These are phyloP conservation scores for Acrossocheilus fasciatus DNA, from an alignment of 2,797 vertebrate species.

Conservation along the genomic window DNA sequence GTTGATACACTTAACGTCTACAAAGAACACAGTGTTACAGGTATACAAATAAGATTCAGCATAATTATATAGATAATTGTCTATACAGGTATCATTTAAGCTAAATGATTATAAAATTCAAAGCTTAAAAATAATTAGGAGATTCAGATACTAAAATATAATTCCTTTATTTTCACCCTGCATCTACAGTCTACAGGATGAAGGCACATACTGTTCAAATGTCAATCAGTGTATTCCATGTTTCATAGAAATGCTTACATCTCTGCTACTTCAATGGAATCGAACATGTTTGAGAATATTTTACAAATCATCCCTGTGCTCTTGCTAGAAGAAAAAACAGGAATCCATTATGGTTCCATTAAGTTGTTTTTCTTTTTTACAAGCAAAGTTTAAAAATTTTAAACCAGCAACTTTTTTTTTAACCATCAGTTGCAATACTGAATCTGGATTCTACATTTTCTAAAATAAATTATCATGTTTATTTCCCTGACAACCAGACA, in stretches of 20 bases:
- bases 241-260: conserved; percentile 53
- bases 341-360: conserved; percentile 5
- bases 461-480: conserved; percentile 76
- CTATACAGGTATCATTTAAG: not conserved
- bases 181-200: conserved; percentile 72
- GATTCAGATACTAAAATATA: conserved; percentile 73
- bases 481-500: conserved; percentile 65
- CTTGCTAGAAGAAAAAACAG: conserved; percentile 28
- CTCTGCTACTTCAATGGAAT: conserved; percentile 25
- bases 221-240: conserved; percentile 51
- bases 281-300: conserved; percentile 15
- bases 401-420: conserved; percentile 22
- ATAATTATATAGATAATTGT: not conserved
- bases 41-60: not conserved
- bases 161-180: conserved; percentile 77
- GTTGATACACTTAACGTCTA: not conserved
- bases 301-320: conserved; percentile 29
- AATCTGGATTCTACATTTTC: conserved; percentile 63
- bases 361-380: conserved; percentile 26
- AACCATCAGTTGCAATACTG: conserved; percentile 70
- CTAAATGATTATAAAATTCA: not conserved
- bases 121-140: conserved; percentile 22
- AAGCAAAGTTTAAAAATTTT: conserved; percentile 25
- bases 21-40: not conserved
- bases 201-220: conserved; percentile 80